A percentile compares a stretch with the other conserved stretches of the same genome.
Conservation (phyloP, 2,888 invertebrate species). For the Agrotis segetum region DNA sequence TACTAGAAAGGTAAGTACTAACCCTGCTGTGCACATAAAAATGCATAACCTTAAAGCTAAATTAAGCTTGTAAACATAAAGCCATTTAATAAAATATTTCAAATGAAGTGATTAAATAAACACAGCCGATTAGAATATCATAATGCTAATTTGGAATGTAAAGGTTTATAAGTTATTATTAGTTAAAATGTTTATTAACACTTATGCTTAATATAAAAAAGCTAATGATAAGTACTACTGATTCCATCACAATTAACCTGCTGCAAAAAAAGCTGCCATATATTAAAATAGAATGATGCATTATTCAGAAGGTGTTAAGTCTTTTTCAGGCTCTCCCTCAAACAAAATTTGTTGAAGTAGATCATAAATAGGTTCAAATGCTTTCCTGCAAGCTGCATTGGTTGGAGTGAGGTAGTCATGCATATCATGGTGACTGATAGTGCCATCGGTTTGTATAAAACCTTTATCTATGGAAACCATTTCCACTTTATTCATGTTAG, state of each 20-base stretch:
- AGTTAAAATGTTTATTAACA: conserved; percentile 69
- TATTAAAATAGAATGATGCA: conserved; percentile 59
- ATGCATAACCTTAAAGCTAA: conserved; percentile 56
- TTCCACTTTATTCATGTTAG: conserved; percentile 93
- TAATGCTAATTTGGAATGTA: conserved; percentile 87
- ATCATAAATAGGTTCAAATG: conserved; percentile 96
- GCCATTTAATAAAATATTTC: conserved; percentile 62
- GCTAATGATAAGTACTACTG: conserved; percentile 88
- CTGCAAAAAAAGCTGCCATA: conserved; percentile 81
- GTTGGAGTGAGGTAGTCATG: conserved; percentile 97
- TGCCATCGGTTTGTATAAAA: conserved; percentile 94
- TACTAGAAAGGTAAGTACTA: conserved; percentile 63
- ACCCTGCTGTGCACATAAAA: conserved; percentile 56
- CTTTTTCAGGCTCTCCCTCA: conserved; percentile 94
- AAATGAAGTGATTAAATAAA: conserved; percentile 68
- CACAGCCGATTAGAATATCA: conserved; percentile 83
- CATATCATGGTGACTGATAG: conserved; percentile 97
- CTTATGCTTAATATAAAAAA: conserved; percentile 87
- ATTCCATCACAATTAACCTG: conserved; percentile 87
- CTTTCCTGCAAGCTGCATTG: conserved; percentile 96
- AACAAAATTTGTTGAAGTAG: conserved; percentile 94
- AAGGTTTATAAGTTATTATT: conserved; percentile 76
- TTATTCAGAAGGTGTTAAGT: conserved; percentile 94
- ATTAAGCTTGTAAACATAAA: conserved; percentile 59
- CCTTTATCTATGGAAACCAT: conserved; percentile 95